phyloP scores from a whole-genome alignment of 2,113 vertebrate species.

The Rhea americana region DNA sequence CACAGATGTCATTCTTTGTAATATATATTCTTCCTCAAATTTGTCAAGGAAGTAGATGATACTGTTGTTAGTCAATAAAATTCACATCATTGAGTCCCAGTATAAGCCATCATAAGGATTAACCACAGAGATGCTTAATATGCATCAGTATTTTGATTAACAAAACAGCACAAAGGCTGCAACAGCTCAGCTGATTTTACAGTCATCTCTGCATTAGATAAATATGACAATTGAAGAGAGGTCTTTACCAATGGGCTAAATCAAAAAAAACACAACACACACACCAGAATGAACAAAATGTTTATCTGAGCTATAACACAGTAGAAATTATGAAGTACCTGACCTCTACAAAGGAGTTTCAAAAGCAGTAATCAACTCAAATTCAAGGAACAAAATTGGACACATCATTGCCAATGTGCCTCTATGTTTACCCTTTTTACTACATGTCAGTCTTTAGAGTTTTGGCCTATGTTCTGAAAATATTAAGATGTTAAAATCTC shows the following conservation, averaged over 20 bases:
- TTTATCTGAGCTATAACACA: not conserved
- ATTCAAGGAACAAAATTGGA: accelerated
- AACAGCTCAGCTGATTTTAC: not conserved
- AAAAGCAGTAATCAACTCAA: not conserved
- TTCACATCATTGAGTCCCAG: not conserved
- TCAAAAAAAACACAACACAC: not conserved
- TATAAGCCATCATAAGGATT: not conserved
- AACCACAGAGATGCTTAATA: not conserved
- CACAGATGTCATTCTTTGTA: not conserved
- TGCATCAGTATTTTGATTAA: accelerated
- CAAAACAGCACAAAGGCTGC: not conserved
- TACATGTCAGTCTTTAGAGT: not conserved
- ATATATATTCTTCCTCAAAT: not conserved
- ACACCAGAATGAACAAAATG: not conserved
- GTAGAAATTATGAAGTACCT: not conserved
- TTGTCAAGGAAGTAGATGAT: not conserved
- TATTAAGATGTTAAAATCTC: accelerated
- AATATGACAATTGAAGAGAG: not conserved
- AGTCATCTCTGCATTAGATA: not conserved
- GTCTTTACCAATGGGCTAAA: not conserved
- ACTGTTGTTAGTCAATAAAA: not conserved
- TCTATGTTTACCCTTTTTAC: not conserved
- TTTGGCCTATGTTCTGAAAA: accelerated
- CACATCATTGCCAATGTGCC: accelerated
- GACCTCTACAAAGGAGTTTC: not conserved